Percentiles rank a stretch among this genome's conserved stretches.
These are phyloP conservation scores for Platyura marginata DNA, from an alignment of 1,140 invertebrate genomes.

Conservation along the genomic window DNA sequence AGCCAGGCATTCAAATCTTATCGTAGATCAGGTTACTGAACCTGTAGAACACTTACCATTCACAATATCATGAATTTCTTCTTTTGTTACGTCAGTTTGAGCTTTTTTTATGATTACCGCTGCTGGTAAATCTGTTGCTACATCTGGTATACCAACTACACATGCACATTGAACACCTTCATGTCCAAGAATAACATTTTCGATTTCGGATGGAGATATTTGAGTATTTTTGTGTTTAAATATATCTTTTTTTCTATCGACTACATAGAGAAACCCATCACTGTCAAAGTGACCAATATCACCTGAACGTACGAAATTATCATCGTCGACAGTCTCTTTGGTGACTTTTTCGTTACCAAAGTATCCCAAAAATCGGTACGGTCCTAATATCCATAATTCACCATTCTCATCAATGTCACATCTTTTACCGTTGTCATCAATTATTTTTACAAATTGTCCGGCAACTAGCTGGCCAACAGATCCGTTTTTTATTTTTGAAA, in stretches of 20 bases:
- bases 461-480: constrained; percentile 5
- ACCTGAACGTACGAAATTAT: constrained; percentile 53
- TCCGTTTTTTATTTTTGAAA: not conserved
- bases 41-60: no score
- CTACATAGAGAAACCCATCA: constrained; percentile 40
- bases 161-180: constrained; percentile 58
- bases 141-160: constrained; percentile 64
- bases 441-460: constrained; percentile 13
- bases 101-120: no score
- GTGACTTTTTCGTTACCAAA: constrained; percentile 33
- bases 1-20: no score
- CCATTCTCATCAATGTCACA: constrained; percentile 17
- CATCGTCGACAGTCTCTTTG: constrained; percentile 28
- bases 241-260: constrained; percentile 53
- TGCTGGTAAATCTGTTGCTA: no score
- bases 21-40: no score
- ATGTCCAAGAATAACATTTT: constrained; percentile 57
- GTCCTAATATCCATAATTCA: constrained; percentile 19
- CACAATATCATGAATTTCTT: no score
- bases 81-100: no score
- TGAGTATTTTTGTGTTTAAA: constrained; percentile 45
- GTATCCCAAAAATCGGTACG: constrained; percentile 21
- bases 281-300: constrained; percentile 49
- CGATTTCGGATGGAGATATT: constrained; percentile 76
- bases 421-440: constrained; percentile 20